Evolutionary conservation across 1,140 invertebrate genomes (phyloP).

Genomic region (Matsumurasca onukii): DNA sequence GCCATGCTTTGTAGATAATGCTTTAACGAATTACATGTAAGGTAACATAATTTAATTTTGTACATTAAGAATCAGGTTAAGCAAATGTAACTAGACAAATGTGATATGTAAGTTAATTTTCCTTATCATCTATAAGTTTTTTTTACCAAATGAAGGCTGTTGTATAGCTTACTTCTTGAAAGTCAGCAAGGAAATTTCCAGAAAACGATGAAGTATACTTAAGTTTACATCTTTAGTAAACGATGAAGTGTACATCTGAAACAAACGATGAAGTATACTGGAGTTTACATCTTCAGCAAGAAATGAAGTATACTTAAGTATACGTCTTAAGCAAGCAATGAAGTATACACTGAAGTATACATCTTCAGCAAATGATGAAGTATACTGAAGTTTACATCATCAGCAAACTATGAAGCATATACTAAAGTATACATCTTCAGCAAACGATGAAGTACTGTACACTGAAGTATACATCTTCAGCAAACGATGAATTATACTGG

Average conservation of each 20-base stretch:
- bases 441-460: too few relatives aligned
- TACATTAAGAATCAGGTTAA: not conserved
- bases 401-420: too few relatives aligned
- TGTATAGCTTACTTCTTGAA: not conserved
- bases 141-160: not conserved
- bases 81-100: not conserved
- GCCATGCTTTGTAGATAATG: conserved; percentile 22
- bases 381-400: not conserved
- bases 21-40: too few relatives aligned
- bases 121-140: too few relatives aligned
- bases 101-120: conserved; percentile 17
- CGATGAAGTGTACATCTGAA: too few relatives aligned
- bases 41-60: not conserved
- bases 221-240: not conserved
- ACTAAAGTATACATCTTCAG: too few relatives aligned
- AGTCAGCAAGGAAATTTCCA: not conserved
- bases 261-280: not conserved
- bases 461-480: too few relatives aligned
- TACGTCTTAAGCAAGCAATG: too few relatives aligned
- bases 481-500: too few relatives aligned
- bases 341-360: too few relatives aligned
- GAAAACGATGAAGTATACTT: not conserved
- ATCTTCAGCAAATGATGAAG: not conserved
- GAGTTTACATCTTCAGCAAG: too few relatives aligned
- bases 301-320: too few relatives aligned